Evolutionary conservation across 1,140 invertebrate species (phyloP).

Genomic region (Saccostrea glomerata): DNA sequence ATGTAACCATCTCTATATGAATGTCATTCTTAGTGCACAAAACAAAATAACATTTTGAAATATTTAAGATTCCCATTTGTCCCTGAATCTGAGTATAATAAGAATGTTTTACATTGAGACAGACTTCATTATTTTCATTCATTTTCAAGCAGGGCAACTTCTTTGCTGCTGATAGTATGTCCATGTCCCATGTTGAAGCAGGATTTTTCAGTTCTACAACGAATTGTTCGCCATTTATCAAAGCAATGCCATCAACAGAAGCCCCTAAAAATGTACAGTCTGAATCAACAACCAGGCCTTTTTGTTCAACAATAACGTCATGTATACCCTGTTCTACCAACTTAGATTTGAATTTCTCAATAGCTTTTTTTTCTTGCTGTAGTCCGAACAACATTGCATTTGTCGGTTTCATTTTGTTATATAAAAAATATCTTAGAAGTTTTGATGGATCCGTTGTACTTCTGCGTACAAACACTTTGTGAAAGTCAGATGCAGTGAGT

Average conservation of each 20-base stretch:
- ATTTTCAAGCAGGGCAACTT: background rate
- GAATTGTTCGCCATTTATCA: background rate
- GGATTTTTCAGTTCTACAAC: background rate
- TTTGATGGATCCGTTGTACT: background rate
- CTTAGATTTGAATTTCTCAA: no score
- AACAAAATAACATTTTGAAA: background rate
- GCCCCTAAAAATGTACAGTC: no score
- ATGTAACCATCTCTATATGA: background rate
- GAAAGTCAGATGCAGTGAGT: background rate
- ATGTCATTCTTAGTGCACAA: constrained; percentile 9
- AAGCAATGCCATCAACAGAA: no score
- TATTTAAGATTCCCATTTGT: background rate
- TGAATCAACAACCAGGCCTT: no score
- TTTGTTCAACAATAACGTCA: no score
- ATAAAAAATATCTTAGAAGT: no score
- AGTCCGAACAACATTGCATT: no score
- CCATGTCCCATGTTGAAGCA: background rate
- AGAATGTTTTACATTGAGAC: background rate
- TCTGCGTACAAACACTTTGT: background rate
- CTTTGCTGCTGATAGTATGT: background rate
- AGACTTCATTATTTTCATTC: background rate
- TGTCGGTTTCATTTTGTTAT: no score
- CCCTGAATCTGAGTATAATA: background rate
- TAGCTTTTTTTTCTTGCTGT: no score
- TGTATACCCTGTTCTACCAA: no score